Percentiles rank a stretch among this genome's conserved stretches.
Evolutionary conservation across 2,797 vertebrate species (phyloP).

Genomic region (Petrocephalus sullivani): DNA sequence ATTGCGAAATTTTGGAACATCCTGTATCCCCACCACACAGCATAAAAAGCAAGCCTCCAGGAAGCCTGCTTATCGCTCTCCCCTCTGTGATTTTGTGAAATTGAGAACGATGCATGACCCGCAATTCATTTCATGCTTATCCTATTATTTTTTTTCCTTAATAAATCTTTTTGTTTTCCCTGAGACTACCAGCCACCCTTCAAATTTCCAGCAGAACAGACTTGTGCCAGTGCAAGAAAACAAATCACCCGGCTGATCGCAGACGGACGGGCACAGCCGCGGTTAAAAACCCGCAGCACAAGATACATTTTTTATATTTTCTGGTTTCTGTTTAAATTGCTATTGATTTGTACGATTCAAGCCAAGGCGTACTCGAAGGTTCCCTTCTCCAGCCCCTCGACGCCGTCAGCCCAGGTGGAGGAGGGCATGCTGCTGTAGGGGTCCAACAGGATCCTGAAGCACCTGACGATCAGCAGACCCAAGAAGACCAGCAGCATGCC

Average conservation of each 20-base stretch:
- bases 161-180: slow-evolving; percentile 26
- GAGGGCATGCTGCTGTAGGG: slow-evolving; percentile 97
- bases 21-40: not conserved
- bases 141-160: not conserved
- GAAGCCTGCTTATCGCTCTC: not conserved
- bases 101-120: not conserved
- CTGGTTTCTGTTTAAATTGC: not conserved
- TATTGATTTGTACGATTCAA: slow-evolving; percentile 54
- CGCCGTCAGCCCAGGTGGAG: slow-evolving; percentile 90
- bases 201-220: not conserved
- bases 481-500: slow-evolving; percentile 90
- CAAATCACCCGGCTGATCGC: not conserved
- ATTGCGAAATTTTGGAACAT: not conserved
- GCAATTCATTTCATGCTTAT: not conserved
- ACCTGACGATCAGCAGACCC: slow-evolving; percentile 88
- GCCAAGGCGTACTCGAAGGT: slow-evolving; percentile 94
- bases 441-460: slow-evolving; percentile 91
- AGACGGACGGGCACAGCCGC: not conserved
- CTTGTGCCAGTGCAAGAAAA: not conserved
- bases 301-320: not conserved
- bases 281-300: not conserved
- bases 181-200: slow-evolving; percentile 19
- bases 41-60: not conserved
- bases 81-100: not conserved
- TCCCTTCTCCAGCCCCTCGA: slow-evolving; percentile 92